Conservation (phyloP, 2,113 vertebrate genomes). For the Otocyon megalotis region DNA sequence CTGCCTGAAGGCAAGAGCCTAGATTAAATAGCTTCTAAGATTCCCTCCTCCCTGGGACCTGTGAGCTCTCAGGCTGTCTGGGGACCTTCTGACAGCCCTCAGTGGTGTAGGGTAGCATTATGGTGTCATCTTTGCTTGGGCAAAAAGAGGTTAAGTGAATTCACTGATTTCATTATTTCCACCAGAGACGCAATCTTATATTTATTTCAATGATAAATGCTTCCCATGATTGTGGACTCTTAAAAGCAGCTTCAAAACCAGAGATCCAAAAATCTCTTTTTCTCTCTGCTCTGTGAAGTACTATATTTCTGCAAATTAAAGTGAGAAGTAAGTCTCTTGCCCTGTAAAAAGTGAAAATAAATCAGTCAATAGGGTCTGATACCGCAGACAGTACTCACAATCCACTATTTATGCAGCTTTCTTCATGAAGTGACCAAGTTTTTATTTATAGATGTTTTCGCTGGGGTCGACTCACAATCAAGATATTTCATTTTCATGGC, state of each 20-base stretch:
- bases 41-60: background rate
- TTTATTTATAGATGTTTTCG: slow-evolving; percentile 29
- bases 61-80: background rate
- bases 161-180: background rate
- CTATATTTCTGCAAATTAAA: slow-evolving; percentile 49
- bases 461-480: background rate
- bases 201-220: slow-evolving; percentile 28
- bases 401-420: background rate
- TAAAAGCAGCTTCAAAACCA: slow-evolving; percentile 22
- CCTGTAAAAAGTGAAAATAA: background rate
- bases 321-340: background rate
- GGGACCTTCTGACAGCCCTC: background rate
- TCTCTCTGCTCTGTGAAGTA: background rate
- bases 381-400: background rate
- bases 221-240: background rate
- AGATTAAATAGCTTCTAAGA: background rate
- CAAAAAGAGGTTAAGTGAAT: background rate
- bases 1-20: background rate
- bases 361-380: background rate
- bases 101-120: background rate
- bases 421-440: slow-evolving; percentile 36
- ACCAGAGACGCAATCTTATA: background rate
- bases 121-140: background rate
- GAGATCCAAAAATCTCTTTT: background rate
- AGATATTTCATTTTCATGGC: slow-evolving; percentile 48